Base-by-base conservation (phyloP, 2,888 invertebrate species). In the Keiferia lycopersicella region DNA sequence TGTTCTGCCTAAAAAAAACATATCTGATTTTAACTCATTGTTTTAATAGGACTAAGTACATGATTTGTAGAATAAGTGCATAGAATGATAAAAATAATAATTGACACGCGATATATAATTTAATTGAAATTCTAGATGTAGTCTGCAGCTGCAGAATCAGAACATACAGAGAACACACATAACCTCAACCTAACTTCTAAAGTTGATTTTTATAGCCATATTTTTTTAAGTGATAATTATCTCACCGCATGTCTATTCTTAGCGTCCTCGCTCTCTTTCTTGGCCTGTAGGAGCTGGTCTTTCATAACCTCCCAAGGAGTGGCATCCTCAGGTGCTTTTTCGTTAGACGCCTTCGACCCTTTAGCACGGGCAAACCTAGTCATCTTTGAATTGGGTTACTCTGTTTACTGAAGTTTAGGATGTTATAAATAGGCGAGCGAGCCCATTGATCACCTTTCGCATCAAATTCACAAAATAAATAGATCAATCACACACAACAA, bases 281-380 rank as follows among this genome's bases (percentile, higher is more conserved):
- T 91, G 2, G 92, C 87, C 64, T 92, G 84, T 58, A 92, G 70
- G 18, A 95, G 79, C 71, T 95, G 94, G 68, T 93, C 90, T 78
- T 94, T 94, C 93, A 96, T 94, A 65, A 94, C 92, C 66, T 92
- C 90, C 96, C 96, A 96, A 77, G 96, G 93, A 48, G 96, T 96
- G 53, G 95, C 89, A 59, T 95, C 93, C 77, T 95, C 94, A 0
- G 95, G 94, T 14, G 93, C 75, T 69, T 93, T 93, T 78, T 95
- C 94, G 76, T 96, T 96, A 2, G 95, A 95, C 6, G 95, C 86
- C 83, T 96, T 96, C 0, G 95, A 95, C 41, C 96, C 95, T 78
- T 94, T 94, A 0, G 95, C 94, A 82, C 96, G 89, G 30, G 96
- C 94, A 89, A 94, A 96, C 70, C 96, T 88, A 6, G 95, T 96